Base-by-base conservation (phyloP, 2,888 invertebrate species). In the Unio delphinus region DNA sequence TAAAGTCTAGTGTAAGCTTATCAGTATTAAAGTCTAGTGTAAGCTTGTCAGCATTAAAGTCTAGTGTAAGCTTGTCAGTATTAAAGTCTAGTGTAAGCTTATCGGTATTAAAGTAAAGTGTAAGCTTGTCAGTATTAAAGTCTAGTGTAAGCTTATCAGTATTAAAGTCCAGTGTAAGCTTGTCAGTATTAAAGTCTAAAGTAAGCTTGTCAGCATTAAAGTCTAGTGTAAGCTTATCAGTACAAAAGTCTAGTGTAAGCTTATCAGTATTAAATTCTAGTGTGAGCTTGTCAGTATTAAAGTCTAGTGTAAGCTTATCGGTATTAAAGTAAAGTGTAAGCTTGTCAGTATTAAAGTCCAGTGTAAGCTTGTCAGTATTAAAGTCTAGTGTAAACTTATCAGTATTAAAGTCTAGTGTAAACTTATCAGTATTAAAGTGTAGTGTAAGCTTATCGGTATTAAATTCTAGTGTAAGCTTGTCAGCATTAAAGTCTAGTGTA, bases 311-410 rank as follows among this genome's bases (percentile, higher is more conserved):
- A 72, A 72, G 80, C 74, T 45, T 55, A 20, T 56, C 7, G 11
- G 26, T 11, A 28, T 17, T 54, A 28, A 65, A 81, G 76, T 68
- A 79, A 80, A 20, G 74, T 76, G 83, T 83, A 72, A 72, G 81
- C 74, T 45, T 55, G 4, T 56, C 7, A n/a, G 26, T 11, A 28
- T 17, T 54, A 28, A 65, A 81, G 75, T 68, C 80, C 81, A 20
- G 74, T 76, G 84, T 83, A 72, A 72, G 81, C 74, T 45, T 55
- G 15, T 56, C 7, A n/a, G 26, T 4, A 28, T 17, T 54, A 28
- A 65, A 81, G 77, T 68, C 80, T 81, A 20, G 74, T 76, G 84
- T 83, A 72, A 72, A 80, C 74, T 45, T 55, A 20, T 56, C 7
- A n/a, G 26, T 11, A 28, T 17, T 28, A 28, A 65, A 81, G 76